Evolutionary conservation across 2,797 vertebrate species (phyloP).

Genomic region (Pampus argenteus): DNA sequence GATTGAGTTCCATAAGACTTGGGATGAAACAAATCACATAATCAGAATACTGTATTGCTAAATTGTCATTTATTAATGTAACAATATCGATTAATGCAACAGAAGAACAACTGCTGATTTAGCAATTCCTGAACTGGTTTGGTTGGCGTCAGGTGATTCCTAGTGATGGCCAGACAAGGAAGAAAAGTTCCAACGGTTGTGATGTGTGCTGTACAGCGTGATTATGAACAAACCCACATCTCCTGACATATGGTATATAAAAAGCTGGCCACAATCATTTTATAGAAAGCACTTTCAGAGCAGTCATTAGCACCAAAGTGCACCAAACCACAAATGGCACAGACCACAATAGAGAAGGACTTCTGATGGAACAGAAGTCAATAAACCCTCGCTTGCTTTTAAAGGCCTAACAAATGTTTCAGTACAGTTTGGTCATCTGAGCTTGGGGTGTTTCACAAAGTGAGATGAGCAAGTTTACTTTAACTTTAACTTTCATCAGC

Average conservation of each 20-base stretch:
- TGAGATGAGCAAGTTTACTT: background rate
- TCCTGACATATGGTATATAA: background rate
- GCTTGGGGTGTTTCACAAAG: background rate
- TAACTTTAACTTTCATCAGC: too few species aligned
- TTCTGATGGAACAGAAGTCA: background rate
- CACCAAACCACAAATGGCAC: slow-evolving; percentile 41
- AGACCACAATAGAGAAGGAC: background rate
- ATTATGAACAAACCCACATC: background rate
- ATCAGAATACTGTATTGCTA: too few species aligned
- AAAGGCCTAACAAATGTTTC: background rate
- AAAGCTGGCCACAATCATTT: background rate
- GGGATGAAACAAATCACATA: background rate
- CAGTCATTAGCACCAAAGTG: slow-evolving; percentile 47
- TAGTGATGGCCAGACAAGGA: background rate
- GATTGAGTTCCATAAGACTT: background rate
- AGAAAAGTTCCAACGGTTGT: background rate
- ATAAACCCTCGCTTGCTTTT: background rate
- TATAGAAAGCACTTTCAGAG: background rate
- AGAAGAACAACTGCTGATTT: background rate
- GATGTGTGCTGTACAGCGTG: background rate
- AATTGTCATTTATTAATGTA: too few species aligned
- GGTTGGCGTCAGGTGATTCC: background rate
- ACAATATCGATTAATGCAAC: too few species aligned
- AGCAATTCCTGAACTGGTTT: background rate
- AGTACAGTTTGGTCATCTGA: background rate